A percentile compares a stretch with the other conserved stretches of the same genome.
Evolutionary conservation across 2,888 invertebrate species (phyloP).

Genomic region (Phengaris alcon): DNA sequence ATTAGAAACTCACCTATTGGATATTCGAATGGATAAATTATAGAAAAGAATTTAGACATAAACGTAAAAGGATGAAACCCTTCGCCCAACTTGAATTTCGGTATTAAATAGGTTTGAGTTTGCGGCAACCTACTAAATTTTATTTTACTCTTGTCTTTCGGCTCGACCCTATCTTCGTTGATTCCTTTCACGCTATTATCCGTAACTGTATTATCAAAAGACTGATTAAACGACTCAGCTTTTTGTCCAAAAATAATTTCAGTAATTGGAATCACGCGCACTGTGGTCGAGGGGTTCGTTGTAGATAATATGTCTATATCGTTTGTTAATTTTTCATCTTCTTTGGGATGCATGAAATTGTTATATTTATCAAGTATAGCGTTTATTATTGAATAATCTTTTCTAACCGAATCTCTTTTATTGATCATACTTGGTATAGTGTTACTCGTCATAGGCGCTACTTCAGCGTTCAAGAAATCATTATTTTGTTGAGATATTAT

Average conservation of each 20-base stretch:
- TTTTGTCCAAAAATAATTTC: slow-evolving; percentile 52
- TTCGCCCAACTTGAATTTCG: slow-evolving; percentile 78
- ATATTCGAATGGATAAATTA: slow-evolving; percentile 82
- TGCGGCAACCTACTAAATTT: slow-evolving; percentile 71
- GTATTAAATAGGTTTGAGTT: slow-evolving; percentile 71
- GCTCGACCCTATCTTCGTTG: slow-evolving; percentile 56
- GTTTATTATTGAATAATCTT: slow-evolving; percentile 34
- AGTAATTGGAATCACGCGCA: slow-evolving; percentile 63
- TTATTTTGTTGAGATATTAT: slow-evolving; percentile 44
- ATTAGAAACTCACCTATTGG: slow-evolving; percentile 78
- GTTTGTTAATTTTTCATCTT: slow-evolving; percentile 21
- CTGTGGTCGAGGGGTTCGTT: slow-evolving; percentile 29
- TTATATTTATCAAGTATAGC: slow-evolving; percentile 16
- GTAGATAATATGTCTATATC: slow-evolving; percentile 1
- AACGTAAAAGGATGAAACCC: slow-evolving; percentile 82
- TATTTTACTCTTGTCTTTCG: slow-evolving; percentile 66
- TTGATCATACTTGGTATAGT: slow-evolving; percentile 35
- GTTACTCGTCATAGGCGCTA: slow-evolving; percentile 40
- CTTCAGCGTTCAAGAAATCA: slow-evolving; percentile 50
- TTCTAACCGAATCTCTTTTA: slow-evolving; percentile 54
- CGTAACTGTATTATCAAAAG: slow-evolving; percentile 43
- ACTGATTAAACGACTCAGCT: slow-evolving; percentile 35
- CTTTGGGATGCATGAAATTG: slow-evolving; percentile 23
- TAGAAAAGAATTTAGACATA: slow-evolving; percentile 80
- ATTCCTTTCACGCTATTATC: slow-evolving; percentile 50